Conservation (phyloP, 92 coral and sea anemone species). For the Desmophyllum pertusum region DNA sequence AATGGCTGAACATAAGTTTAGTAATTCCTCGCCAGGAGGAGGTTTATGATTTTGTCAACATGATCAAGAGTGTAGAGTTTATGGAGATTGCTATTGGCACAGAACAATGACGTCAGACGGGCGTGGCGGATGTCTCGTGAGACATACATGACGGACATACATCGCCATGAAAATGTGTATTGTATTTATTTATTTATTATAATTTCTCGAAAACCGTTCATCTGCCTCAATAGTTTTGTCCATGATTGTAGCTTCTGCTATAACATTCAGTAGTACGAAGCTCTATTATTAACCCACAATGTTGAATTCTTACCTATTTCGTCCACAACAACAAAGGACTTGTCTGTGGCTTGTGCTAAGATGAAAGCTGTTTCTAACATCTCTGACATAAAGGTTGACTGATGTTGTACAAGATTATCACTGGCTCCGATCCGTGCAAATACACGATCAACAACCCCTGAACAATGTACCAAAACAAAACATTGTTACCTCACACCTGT, state of each 20-base stretch:
- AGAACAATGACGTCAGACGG: too few relatives aligned
- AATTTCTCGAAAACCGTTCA: too few relatives aligned
- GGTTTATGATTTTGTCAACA: background rate
- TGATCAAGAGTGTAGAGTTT: too few relatives aligned
- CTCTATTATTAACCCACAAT: background rate
- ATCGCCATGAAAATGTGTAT: too few relatives aligned
- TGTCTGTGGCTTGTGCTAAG: conserved; percentile 80
- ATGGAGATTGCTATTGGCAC: too few relatives aligned
- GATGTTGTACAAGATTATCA: conserved; percentile 88
- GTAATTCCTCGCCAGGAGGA: background rate
- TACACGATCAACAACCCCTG: conserved; percentile 81
- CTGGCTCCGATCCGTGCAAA: conserved; percentile 93
- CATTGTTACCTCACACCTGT: too few relatives aligned
- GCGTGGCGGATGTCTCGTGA: too few relatives aligned
- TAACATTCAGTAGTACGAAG: background rate
- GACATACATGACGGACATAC: too few relatives aligned
- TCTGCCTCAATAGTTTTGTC: too few relatives aligned
- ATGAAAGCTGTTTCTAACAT: conserved; percentile 90
- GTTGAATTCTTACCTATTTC: conserved; percentile 67
- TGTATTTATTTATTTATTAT: too few relatives aligned
- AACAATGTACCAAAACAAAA: background rate
- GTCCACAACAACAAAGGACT: conserved; percentile 81
- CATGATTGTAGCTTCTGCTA: background rate
- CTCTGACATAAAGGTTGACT: conserved; percentile 89
- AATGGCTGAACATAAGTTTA: background rate